These are phyloP conservation scores for Pseudeuparius sepicola DNA, from an alignment of 2,888 invertebrate species.

Conservation along the genomic window DNA sequence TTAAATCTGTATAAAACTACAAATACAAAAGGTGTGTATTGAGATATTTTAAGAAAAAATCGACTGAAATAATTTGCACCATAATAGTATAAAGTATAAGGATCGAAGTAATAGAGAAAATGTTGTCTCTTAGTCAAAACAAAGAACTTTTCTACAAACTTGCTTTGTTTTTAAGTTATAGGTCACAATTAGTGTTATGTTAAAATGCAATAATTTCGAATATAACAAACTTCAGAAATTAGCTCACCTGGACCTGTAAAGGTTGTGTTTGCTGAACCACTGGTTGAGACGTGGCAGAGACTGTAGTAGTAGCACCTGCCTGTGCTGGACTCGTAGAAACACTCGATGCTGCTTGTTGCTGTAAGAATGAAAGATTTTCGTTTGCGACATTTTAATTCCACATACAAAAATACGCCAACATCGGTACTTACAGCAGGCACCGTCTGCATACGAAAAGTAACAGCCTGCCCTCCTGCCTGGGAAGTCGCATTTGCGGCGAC, in stretches of 20 bases:
- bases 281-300: constrained; percentile 26
- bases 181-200: too few species aligned
- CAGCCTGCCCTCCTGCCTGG: constrained; percentile 52
- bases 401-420: background rate
- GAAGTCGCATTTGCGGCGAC: constrained; percentile 42
- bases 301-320: constrained; percentile 28
- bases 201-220: too few species aligned
- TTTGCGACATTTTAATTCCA: background rate
- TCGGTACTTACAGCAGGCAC: constrained; percentile 70
- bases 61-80: too few species aligned
- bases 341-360: constrained; percentile 25
- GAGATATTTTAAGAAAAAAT: too few species aligned
- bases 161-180: too few species aligned
- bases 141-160: too few species aligned
- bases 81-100: too few species aligned
- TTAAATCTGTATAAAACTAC: too few species aligned
- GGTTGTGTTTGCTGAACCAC: constrained; percentile 27
- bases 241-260: constrained; percentile 25
- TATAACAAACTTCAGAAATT: too few species aligned
- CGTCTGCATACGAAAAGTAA: constrained; percentile 75
- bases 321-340: constrained; percentile 28
- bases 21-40: too few species aligned
- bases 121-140: too few species aligned
- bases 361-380: constrained; percentile 2
- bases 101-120: too few species aligned